A percentile compares a stretch with the other conserved stretches of the same genome.
phyloP scores from a whole-genome alignment of 1,140 invertebrate species.

The Gryon sp. region DNA sequence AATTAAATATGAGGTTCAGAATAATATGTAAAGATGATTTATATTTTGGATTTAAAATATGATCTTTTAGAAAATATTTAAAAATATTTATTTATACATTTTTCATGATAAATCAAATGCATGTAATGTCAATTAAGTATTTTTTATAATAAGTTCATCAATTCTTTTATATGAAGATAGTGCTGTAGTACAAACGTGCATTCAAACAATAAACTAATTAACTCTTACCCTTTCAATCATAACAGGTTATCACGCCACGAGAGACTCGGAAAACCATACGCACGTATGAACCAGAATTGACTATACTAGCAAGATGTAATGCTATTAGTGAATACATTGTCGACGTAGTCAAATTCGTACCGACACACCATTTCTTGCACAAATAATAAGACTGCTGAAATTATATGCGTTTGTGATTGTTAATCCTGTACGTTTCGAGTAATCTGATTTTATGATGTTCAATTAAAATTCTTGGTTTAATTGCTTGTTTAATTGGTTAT shows the following conservation, averaged over 20 bases:
- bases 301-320: constrained; percentile 10
- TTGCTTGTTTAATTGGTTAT: too few relatives aligned
- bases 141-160: constrained; percentile 7
- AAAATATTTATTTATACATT: too few relatives aligned
- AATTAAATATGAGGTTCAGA: too few relatives aligned
- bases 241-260: constrained; percentile 30
- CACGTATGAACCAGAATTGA: constrained; percentile 30
- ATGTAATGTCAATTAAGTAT: constrained; percentile 13
- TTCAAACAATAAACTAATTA: constrained; percentile 48
- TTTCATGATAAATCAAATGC: background rate
- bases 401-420: constrained; percentile 4
- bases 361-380: constrained; percentile 18
- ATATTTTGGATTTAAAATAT: too few relatives aligned
- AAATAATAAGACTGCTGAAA: constrained; percentile 27
- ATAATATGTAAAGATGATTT: too few relatives aligned
- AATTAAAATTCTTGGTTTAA: too few relatives aligned
- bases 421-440: too few relatives aligned
- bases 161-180: constrained; percentile 15
- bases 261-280: constrained; percentile 27
- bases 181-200: constrained; percentile 9
- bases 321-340: constrained; percentile 15
- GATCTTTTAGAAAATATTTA: too few relatives aligned
- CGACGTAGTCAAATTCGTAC: constrained; percentile 30
- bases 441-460: too few relatives aligned
- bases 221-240: constrained; percentile 39